A percentile compares a stretch with the other conserved stretches of the same genome.
phyloP scores from a whole-genome alignment of 2,113 vertebrate species.

The Saguinus imperator region DNA sequence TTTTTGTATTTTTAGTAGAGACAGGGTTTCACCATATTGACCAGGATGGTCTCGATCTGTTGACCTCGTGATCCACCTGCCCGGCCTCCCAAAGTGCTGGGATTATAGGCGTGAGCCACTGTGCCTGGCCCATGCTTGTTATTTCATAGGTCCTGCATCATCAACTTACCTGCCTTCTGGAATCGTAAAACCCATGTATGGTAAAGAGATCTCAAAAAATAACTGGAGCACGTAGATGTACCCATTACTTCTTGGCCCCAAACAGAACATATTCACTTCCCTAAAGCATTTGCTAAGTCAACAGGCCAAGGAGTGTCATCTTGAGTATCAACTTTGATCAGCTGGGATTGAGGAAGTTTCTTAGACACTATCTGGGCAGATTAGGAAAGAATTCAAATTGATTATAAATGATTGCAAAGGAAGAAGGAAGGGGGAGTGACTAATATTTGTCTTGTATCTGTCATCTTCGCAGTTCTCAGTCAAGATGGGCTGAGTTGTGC shows the following conservation, averaged over 20 bases:
- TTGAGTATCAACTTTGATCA: not conserved
- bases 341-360: not conserved
- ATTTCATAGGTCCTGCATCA: not conserved
- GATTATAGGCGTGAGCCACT: too few relatives aligned
- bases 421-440: not conserved
- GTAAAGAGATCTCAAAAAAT: not conserved
- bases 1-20: too few relatives aligned
- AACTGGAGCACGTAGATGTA: not conserved
- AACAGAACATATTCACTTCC: not conserved
- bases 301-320: not conserved
- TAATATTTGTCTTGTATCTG: not conserved
- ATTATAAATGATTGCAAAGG: not conserved
- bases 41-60: too few relatives aligned
- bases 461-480: not conserved
- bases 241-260: not conserved
- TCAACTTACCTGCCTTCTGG: not conserved
- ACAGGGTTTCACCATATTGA: too few relatives aligned
- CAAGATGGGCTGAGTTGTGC: not conserved
- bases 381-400: not conserved
- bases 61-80: too few relatives aligned
- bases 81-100: too few relatives aligned
- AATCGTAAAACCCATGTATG: not conserved
- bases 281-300: not conserved
- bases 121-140: not conserved
- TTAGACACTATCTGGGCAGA: not conserved